Conservation (phyloP, 2,888 invertebrate species). For the Phorcus lineatus region DNA sequence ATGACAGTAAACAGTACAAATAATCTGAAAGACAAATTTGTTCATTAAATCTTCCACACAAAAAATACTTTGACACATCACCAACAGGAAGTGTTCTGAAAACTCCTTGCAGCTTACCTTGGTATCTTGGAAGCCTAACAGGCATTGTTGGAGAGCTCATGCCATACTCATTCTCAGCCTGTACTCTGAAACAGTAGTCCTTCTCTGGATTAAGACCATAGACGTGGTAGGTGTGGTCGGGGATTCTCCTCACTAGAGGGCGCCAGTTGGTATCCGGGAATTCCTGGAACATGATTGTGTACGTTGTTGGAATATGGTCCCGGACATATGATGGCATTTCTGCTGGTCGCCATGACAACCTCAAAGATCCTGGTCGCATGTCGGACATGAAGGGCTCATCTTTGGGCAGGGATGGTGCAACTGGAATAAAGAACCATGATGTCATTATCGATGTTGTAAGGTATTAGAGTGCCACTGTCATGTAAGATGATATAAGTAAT, state of each 20-base stretch:
- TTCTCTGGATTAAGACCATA: constrained; percentile 79
- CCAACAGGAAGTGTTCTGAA: too few relatives aligned
- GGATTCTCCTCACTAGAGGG: constrained; percentile 59
- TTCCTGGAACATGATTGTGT: constrained; percentile 63
- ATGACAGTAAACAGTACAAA: neutral
- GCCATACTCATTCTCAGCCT: constrained; percentile 97
- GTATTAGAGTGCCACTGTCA: neutral
- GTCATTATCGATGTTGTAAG: neutral
- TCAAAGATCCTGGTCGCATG: constrained; percentile 56
- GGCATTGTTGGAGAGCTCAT: constrained; percentile 94
- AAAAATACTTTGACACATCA: too few relatives aligned
- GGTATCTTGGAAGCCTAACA: constrained; percentile 53
- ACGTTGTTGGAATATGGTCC: constrained; percentile 57
- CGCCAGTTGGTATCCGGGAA: constrained; percentile 59
- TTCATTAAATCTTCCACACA: too few relatives aligned
- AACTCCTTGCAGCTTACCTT: constrained; percentile 42
- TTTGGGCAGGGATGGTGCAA: constrained; percentile 56
- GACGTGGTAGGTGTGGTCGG: constrained; percentile 62
- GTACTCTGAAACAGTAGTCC: constrained; percentile 95
- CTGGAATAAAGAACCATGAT: constrained; percentile 41
- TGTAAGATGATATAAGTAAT: neutral
- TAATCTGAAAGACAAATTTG: neutral
- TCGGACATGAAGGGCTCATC: constrained; percentile 65
- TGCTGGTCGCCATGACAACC: constrained; percentile 67
- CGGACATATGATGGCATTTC: constrained; percentile 55